These are phyloP conservation scores for Vireo altiloquus DNA, from an alignment of 2,113 vertebrate genomes.

Conservation along the genomic window DNA sequence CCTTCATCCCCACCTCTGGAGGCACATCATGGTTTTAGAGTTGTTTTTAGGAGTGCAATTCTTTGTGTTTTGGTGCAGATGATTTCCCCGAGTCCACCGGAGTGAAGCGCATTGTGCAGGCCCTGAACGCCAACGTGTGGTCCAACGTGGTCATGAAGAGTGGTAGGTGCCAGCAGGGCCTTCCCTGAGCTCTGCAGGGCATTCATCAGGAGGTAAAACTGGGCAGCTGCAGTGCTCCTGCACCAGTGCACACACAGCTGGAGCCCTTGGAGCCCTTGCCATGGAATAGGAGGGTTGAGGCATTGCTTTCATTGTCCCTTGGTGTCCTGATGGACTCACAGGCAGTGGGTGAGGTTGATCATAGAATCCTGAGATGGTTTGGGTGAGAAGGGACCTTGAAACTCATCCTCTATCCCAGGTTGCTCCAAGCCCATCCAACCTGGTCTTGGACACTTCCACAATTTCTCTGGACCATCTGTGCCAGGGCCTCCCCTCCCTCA, in stretches of 20 bases:
- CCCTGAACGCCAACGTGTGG: constrained; percentile 96
- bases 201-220: not conserved
- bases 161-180: constrained; percentile 68
- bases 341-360: not conserved
- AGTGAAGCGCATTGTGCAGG: constrained; percentile 91
- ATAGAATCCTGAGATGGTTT: not conserved
- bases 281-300: not conserved
- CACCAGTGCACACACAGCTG: accelerated
- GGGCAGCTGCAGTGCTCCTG: not conserved
- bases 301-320: not conserved
- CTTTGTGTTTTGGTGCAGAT: constrained; percentile 70
- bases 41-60: not conserved
- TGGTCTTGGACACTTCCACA: not conserved
- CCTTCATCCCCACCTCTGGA: not conserved
- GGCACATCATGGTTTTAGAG: accelerated
- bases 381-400: not conserved
- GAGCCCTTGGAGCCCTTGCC: not conserved
- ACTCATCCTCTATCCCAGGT: accelerated
- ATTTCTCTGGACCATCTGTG: not conserved
- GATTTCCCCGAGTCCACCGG: constrained; percentile 98
- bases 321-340: not conserved
- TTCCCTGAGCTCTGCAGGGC: not conserved
- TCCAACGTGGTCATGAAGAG: constrained; percentile 93
- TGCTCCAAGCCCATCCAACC: not conserved
- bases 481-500: not conserved